A percentile compares a stretch with the other conserved stretches of the same genome.
These are phyloP conservation scores for Eretmochelys imbricata DNA, from an alignment of 2,113 vertebrate species.

Conservation along the genomic window DNA sequence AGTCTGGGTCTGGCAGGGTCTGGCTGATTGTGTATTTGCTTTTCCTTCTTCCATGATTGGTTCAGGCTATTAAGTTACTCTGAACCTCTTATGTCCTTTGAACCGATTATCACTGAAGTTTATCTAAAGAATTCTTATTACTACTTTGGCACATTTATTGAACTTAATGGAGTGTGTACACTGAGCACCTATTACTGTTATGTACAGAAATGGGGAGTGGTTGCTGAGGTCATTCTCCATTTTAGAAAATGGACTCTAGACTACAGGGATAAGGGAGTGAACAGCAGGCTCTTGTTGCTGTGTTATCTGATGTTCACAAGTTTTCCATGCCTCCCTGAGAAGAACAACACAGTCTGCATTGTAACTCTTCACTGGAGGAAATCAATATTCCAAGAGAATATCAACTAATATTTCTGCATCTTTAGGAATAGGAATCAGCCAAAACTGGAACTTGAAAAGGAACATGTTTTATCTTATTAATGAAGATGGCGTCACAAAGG, in stretches of 20 bases:
- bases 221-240: background rate
- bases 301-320: background rate
- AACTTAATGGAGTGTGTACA: background rate
- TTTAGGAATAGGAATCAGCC: slow-evolving; percentile 1
- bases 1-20: background rate
- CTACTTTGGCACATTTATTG: background rate
- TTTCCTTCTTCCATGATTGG: background rate
- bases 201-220: background rate
- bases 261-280: background rate
- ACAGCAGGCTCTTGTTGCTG: background rate
- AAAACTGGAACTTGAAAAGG: background rate
- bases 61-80: background rate
- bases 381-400: slow-evolving; percentile 1
- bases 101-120: background rate
- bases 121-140: background rate
- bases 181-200: background rate
- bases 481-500: background rate
- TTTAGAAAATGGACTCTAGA: background rate
- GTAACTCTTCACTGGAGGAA: background rate
- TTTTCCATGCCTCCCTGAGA: background rate
- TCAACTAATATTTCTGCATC: background rate
- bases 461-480: background rate
- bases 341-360: background rate
- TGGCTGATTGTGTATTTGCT: background rate
- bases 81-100: background rate